Conservation (phyloP, 2,113 vertebrate species). For the Trematomus loennbergii region DNA sequence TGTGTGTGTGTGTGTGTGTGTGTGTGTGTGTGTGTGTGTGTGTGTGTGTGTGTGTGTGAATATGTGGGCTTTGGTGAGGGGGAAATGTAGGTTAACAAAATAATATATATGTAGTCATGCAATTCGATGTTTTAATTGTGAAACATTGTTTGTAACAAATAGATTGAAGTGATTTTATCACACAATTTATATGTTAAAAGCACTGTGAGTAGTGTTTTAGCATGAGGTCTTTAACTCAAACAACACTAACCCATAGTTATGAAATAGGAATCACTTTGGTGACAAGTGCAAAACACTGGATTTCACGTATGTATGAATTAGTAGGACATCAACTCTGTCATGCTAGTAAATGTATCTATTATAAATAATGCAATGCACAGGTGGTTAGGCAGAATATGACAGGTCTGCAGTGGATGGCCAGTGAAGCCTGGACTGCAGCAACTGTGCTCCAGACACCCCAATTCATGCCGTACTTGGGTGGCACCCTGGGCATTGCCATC, state of each 20-base stretch:
- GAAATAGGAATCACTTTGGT: neutral
- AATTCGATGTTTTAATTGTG: neutral
- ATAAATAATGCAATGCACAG: conserved; percentile 13
- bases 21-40: too few species aligned
- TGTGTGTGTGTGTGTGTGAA: too few species aligned
- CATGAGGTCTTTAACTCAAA: neutral
- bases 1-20: too few species aligned
- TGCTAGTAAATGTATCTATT: neutral
- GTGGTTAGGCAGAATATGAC: conserved; percentile 74
- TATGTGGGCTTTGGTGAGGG: too few species aligned
- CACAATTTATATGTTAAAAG: neutral
- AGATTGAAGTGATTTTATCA: neutral
- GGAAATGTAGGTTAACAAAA: too few species aligned
- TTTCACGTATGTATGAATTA: neutral
- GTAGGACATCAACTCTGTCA: neutral
- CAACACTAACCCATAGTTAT: neutral
- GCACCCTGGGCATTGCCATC: conserved; percentile 74
- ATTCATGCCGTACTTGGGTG: conserved; percentile 62
- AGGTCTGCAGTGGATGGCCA: conserved; percentile 80
- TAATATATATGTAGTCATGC: too few species aligned
- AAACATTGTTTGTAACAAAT: neutral
- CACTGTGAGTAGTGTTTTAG: neutral
- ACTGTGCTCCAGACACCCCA: conserved; percentile 49
- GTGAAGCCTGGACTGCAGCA: conserved; percentile 66
- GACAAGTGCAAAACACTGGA: neutral